phyloP scores from a whole-genome alignment of 1,140 invertebrate genomes.

The Colletes gigas region DNA sequence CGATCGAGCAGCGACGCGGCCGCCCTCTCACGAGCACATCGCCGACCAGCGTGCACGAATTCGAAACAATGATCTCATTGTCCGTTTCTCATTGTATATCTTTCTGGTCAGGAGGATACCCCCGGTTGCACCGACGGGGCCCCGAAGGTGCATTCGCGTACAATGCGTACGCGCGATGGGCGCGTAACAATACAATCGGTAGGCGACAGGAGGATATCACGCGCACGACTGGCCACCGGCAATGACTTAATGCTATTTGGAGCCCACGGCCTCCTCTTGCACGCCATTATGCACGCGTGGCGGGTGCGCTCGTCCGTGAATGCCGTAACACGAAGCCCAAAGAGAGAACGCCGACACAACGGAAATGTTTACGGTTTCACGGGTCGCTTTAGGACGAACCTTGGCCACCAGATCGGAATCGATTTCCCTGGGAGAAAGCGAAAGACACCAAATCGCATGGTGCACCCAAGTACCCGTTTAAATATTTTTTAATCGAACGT shows the following conservation, averaged over 20 bases:
- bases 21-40: constrained; percentile 32
- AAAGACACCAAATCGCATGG: neutral
- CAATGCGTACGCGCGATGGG: constrained; percentile 11
- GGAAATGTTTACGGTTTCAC: constrained; percentile 54
- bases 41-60: constrained; percentile 21
- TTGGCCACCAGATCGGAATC: neutral
- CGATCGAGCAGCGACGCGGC: constrained; percentile 14
- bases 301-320: constrained; percentile 55
- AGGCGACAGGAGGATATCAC: constrained; percentile 60
- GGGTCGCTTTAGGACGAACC: neutral
- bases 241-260: constrained; percentile 70
- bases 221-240: constrained; percentile 62
- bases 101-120: constrained; percentile 25
- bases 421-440: constrained; percentile 13
- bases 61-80: constrained; percentile 67
- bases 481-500: neutral
- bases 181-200: constrained; percentile 54
- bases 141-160: constrained; percentile 31
- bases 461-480: neutral
- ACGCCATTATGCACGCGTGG: constrained; percentile 60
- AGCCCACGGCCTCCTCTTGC: constrained; percentile 40
- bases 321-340: constrained; percentile 45
- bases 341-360: constrained; percentile 16
- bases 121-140: constrained; percentile 4
- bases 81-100: constrained; percentile 42